phyloP scores from a whole-genome alignment of 2,113 vertebrate genomes.

The Poecilia latipinna region DNA sequence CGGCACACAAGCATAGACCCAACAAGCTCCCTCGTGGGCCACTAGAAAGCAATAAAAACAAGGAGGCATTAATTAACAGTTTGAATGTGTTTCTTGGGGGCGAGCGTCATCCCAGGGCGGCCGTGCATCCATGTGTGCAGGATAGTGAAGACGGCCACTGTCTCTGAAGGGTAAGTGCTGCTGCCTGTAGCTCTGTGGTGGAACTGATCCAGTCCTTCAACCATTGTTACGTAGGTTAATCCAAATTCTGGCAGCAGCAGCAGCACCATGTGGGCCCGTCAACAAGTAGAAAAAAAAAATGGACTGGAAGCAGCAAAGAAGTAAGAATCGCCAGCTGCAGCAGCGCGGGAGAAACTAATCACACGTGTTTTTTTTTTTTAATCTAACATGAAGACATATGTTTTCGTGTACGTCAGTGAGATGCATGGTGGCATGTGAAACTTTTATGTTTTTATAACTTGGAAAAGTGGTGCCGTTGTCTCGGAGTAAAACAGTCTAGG shows the following conservation, averaged over 20 bases:
- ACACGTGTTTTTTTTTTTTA: background rate
- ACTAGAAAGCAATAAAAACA: conserved; percentile 68
- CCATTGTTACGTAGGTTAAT: conserved; percentile 69
- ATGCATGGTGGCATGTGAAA: too few relatives aligned
- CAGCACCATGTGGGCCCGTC: conserved; percentile 70
- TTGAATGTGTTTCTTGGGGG: conserved; percentile 47
- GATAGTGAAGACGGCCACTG: conserved; percentile 30
- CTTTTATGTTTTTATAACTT: too few relatives aligned
- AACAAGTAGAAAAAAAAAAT: conserved; percentile 56
- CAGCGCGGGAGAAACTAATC: conserved; percentile 1
- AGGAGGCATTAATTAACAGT: conserved; percentile 73
- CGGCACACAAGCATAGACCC: conserved; percentile 26
- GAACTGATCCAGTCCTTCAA: conserved; percentile 55
- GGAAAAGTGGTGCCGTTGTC: too few relatives aligned
- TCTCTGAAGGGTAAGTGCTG: conserved; percentile 62
- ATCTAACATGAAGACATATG: background rate
- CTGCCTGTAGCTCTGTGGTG: conserved; percentile 44
- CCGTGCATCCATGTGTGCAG: conserved; percentile 53
- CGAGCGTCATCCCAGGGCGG: conserved; percentile 39
- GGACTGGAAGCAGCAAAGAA: conserved; percentile 46
- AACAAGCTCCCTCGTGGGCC: conserved; percentile 48
- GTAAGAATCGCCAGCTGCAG: conserved; percentile 33
- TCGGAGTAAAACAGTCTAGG: too few relatives aligned
- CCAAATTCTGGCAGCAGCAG: conserved; percentile 61
- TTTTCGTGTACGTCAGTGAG: too few relatives aligned